phyloP scores from a whole-genome alignment of 1,140 invertebrate species.

The Heterodera schachtii region DNA sequence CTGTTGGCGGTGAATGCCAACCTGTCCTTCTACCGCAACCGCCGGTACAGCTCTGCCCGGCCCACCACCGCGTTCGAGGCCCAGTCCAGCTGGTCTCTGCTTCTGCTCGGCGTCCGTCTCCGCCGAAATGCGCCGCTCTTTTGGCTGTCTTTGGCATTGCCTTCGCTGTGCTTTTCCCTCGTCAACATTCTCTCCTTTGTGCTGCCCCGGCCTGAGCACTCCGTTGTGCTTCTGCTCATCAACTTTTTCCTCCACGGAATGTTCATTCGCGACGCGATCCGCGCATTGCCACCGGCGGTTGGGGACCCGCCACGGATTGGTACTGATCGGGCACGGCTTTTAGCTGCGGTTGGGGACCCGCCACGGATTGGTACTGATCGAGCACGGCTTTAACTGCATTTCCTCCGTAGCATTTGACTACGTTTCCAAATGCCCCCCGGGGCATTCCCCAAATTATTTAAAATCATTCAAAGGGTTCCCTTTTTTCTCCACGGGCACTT shows the following conservation, averaged over 20 bases:
- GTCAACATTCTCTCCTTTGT: slow-evolving; percentile 51
- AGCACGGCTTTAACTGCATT: too few species aligned
- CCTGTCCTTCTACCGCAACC: slow-evolving; percentile 38
- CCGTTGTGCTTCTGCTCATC: slow-evolving; percentile 38
- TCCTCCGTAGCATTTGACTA: too few species aligned
- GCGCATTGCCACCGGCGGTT: slow-evolving; percentile 41
- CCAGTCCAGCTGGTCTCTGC: slow-evolving; percentile 42
- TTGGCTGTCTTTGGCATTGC: slow-evolving; percentile 38
- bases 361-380: too few species aligned
- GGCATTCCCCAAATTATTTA: neutral
- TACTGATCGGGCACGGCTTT: neutral
- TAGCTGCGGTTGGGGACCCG: too few species aligned
- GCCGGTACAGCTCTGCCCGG: slow-evolving; percentile 34
- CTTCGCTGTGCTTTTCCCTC: slow-evolving; percentile 36
- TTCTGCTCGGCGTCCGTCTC: slow-evolving; percentile 21
- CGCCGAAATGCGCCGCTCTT: slow-evolving; percentile 39
- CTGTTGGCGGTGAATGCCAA: slow-evolving; percentile 38
- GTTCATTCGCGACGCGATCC: slow-evolving; percentile 43
- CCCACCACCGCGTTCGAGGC: slow-evolving; percentile 37
- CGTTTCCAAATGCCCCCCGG: too few species aligned
- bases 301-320: slow-evolving; percentile 41
- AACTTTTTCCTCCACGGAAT: slow-evolving; percentile 52
- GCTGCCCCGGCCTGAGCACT: slow-evolving; percentile 38
- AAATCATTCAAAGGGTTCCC: neutral
- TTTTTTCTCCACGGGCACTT: neutral